Evolutionary conservation across 2,888 invertebrate species (phyloP), one percentile per base, ranked within the genome.

Genomic region (Drosophila parthenogenetica): DNA sequence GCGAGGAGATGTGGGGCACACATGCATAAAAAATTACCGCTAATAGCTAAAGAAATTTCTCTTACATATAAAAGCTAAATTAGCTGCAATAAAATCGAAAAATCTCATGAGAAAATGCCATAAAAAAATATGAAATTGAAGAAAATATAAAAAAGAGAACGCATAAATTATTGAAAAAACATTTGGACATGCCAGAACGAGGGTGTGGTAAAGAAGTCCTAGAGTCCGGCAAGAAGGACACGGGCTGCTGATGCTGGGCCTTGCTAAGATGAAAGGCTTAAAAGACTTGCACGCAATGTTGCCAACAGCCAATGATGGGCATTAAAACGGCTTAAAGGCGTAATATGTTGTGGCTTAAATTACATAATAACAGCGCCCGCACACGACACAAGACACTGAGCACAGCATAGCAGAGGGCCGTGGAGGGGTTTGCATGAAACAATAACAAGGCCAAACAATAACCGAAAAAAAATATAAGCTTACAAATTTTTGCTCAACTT

Each of bases 341-440:
- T 88, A 78, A 84, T 86, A 84, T 86, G 83, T 82, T 86, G 84
- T 76, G 86, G 81, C 79, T 81, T 70, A 81, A 87, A 87, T 85
- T 81, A 80, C 84, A 83, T 69, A 73, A 81, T 72, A 79, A 68
- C 50, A 61, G 65, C 65, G 54, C 40, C 42, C 32, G 19, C 43
- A 35, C 50, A 53, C 53, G 50, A 53, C 17, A 43, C n/a, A 55
- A 46, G 25, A 57, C 35, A 35, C 35, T 35, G 37, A 46, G 25
- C 16, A 19, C 29, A 14, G 40, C 19, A 13, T 5, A 7, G n/a
- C 3, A 17, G 29, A 39, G 14, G 13, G 8, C 39, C n/a, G 13
- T 8, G 17, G 22, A 65, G 48, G 11, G 17, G 29, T 19, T 29
- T 8, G 5, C 29, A 35, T 2, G 3, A 69, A 79, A 70, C 68